phyloP scores from a whole-genome alignment of 2,797 vertebrate genomes.

The Phrynocephalus forsythii region DNA sequence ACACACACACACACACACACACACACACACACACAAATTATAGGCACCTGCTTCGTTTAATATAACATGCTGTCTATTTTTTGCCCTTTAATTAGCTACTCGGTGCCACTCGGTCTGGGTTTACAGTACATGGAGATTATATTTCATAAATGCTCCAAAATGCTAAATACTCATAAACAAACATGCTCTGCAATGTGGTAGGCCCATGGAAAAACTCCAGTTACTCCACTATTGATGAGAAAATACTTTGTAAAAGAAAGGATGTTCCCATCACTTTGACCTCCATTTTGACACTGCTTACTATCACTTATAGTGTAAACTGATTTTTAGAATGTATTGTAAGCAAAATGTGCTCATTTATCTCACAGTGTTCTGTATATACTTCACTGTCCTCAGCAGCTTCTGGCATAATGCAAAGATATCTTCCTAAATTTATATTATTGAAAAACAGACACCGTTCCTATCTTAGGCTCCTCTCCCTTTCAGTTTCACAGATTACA shows the following conservation, averaged over 20 bases:
- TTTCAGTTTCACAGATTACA: neutral
- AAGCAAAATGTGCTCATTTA: slow-evolving; percentile 42
- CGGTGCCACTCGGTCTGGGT: slow-evolving; percentile 52
- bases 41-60: slow-evolving; percentile 23
- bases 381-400: neutral
- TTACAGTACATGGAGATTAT: slow-evolving; percentile 38
- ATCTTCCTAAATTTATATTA: slow-evolving; percentile 44
- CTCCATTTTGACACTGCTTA: neutral
- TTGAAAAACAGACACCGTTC: slow-evolving; percentile 42
- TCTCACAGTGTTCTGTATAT: slow-evolving; percentile 39
- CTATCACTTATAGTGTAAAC: slow-evolving; percentile 21
- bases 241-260: slow-evolving; percentile 36
- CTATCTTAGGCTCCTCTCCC: neutral
- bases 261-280: slow-evolving; percentile 7
- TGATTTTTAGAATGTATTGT: slow-evolving; percentile 44
- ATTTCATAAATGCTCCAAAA: neutral
- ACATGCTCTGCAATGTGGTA: slow-evolving; percentile 43
- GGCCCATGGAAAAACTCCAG: slow-evolving; percentile 24
- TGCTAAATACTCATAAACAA: slow-evolving; percentile 24
- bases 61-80: slow-evolving; percentile 4
- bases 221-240: slow-evolving; percentile 58
- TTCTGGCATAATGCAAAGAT: slow-evolving; percentile 36
- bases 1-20: neutral
- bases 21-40: neutral
- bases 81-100: slow-evolving; percentile 31